These are phyloP conservation scores for Bursaphelenchus okinawaensis DNA, from an alignment of 2,888 invertebrate genomes.

Conservation along the genomic window DNA sequence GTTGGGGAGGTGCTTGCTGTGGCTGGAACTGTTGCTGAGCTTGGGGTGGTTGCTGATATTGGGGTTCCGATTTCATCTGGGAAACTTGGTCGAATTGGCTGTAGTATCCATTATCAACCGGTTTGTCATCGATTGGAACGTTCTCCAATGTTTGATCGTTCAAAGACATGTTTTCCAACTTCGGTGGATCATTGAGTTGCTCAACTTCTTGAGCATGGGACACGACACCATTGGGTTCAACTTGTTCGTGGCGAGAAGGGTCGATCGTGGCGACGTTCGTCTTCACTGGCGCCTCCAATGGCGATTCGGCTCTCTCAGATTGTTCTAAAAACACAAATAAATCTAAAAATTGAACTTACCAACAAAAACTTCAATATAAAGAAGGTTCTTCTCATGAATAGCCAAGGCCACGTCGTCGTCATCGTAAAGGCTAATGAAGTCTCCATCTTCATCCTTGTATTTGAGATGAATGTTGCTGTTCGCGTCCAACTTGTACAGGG, in stretches of 20 bases:
- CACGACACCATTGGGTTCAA: slow-evolving; percentile 6
- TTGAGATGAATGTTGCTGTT: slow-evolving; percentile 32
- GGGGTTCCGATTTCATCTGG: not conserved
- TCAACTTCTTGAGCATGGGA: not conserved
- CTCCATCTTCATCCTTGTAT: slow-evolving; percentile 47
- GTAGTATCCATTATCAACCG: not conserved
- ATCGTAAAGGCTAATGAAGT: slow-evolving; percentile 37
- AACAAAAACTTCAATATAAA: slow-evolving; percentile 21
- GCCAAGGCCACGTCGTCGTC: slow-evolving; percentile 43
- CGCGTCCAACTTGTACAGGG: slow-evolving; percentile 34
- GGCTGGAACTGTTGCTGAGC: not conserved
- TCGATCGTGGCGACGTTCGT: slow-evolving; percentile 42
- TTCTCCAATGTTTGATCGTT: not conserved
- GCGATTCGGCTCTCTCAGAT: slow-evolving; percentile 26
- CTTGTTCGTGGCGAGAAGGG: slow-evolving; percentile 44
- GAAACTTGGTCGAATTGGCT: not conserved
- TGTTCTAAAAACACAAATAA: slow-evolving; percentile 28
- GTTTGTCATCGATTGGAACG: not conserved
- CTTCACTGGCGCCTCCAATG: not conserved
- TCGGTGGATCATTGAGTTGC: not conserved
- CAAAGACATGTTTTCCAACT: not conserved
- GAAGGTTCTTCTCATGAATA: slow-evolving; percentile 24
- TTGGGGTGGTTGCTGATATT: slow-evolving; percentile 13
- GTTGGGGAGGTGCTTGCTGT: not conserved
- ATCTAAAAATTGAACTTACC: not conserved